Conservation (phyloP, 1,140 invertebrate species). For the Zaprionus africanus region DNA sequence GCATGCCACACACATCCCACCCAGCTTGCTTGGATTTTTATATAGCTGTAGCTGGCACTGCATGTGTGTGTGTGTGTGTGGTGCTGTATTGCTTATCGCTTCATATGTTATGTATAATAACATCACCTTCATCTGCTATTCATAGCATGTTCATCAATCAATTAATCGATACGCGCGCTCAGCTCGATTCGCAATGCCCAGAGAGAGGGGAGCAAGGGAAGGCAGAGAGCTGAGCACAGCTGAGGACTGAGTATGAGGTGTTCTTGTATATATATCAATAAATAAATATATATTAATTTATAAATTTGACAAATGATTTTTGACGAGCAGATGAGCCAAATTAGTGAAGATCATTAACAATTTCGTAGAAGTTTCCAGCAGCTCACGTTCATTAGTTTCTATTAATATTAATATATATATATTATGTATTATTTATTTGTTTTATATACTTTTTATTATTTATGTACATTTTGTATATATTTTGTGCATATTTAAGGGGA, state of each 20-base stretch:
- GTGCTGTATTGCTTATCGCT: slow-evolving; percentile 45
- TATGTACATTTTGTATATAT: too few relatives aligned
- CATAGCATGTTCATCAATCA: slow-evolving; percentile 76
- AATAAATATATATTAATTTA: slow-evolving; percentile 13
- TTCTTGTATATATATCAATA: not conserved
- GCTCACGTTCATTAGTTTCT: too few relatives aligned
- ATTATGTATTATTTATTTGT: too few relatives aligned
- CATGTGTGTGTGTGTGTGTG: slow-evolving; percentile 23
- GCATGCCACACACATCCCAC: slow-evolving; percentile 10
- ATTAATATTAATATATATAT: too few relatives aligned
- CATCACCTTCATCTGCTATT: slow-evolving; percentile 67
- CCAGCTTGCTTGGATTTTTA: slow-evolving; percentile 42
- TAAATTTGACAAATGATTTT: slow-evolving; percentile 30
- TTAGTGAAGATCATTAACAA: not conserved
- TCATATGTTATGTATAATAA: slow-evolving; percentile 52
- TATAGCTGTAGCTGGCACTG: slow-evolving; percentile 14
- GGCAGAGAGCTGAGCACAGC: not conserved
- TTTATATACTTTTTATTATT: too few relatives aligned
- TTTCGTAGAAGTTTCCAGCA: too few relatives aligned
- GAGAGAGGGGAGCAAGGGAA: not conserved
- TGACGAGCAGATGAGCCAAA: not conserved
- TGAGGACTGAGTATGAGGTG: not conserved
- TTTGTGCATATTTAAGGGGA: not conserved
- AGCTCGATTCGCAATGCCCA: not conserved
- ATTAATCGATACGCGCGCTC: slow-evolving; percentile 70